These are phyloP conservation scores for Myiopsitta monachus DNA, from an alignment of 2,113 vertebrate species.

Conservation along the genomic window DNA sequence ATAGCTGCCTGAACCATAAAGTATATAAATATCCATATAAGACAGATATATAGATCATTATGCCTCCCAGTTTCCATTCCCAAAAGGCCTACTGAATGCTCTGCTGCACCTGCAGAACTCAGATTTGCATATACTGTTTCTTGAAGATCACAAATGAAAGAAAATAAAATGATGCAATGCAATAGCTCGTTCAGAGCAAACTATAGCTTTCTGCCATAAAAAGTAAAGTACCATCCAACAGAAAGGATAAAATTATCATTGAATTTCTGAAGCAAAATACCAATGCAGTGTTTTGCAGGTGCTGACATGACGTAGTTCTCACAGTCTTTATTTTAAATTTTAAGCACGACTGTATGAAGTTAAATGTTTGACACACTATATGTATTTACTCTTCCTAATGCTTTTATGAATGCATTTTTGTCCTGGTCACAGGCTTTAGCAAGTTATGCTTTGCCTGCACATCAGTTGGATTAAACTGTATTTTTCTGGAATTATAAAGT, in stretches of 20 bases:
- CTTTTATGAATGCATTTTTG: not conserved
- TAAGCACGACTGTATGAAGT: not conserved
- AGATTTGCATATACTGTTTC: not conserved
- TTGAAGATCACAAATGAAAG: not conserved
- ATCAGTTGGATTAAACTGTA: not conserved
- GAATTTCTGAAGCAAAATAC: not conserved
- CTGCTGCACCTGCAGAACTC: not conserved
- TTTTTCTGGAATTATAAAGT: not conserved
- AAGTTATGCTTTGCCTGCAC: not conserved
- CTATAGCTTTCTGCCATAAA: not conserved
- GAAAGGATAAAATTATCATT: not conserved
- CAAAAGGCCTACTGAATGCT: not conserved
- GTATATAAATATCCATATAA: not conserved
- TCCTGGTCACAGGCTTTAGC: not conserved
- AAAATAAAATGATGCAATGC: not conserved
- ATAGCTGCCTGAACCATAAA: not conserved
- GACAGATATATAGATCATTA: not conserved
- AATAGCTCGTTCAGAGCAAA: not conserved
- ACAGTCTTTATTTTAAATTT: not conserved
- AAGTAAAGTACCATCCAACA: not conserved
- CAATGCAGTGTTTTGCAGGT: not conserved
- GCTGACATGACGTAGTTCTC: not conserved
- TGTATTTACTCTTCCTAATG: not conserved
- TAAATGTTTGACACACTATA: not conserved
- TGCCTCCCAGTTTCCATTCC: not conserved